Percentiles rank a stretch among this genome's conserved stretches.
These are phyloP conservation scores for Uloborus plumipes DNA, from an alignment of 2,888 invertebrate species.

Conservation along the genomic window DNA sequence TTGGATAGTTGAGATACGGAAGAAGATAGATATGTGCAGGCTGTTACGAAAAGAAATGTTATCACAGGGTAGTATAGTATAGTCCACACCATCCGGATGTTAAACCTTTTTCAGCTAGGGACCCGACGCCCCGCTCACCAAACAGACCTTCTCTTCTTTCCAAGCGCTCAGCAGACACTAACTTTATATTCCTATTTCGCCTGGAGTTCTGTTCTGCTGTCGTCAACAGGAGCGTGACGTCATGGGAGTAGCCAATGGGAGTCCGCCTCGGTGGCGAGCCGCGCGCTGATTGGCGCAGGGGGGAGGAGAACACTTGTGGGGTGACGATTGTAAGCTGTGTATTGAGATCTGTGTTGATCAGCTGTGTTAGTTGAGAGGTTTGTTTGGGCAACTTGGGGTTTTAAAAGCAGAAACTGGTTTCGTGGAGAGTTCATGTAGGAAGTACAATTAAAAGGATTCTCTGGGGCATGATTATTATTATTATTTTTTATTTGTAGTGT, in stretches of 20 bases:
- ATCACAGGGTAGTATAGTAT: slow-evolving; percentile 36
- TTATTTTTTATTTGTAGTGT: too few species aligned
- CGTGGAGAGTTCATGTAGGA: neutral
- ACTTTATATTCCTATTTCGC: slow-evolving; percentile 46
- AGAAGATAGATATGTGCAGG: neutral
- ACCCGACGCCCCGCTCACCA: slow-evolving; percentile 31
- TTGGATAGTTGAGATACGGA: slow-evolving; percentile 8
- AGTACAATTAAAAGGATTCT: too few species aligned
- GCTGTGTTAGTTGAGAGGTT: slow-evolving; percentile 50
- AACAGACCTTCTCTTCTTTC: slow-evolving; percentile 5
- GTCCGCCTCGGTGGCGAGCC: slow-evolving; percentile 2
- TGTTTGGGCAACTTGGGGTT: slow-evolving; percentile 19
- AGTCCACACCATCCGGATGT: slow-evolving; percentile 55
- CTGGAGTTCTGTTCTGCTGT: slow-evolving; percentile 37
- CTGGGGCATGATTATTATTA: too few species aligned
- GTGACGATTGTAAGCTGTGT: slow-evolving; percentile 13
- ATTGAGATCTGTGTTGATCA: slow-evolving; percentile 40
- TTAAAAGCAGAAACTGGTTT: slow-evolving; percentile 40
- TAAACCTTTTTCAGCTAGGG: slow-evolving; percentile 56
- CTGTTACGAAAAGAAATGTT: slow-evolving; percentile 20
- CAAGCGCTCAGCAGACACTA: slow-evolving; percentile 32
- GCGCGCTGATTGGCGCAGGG: slow-evolving; percentile 21
- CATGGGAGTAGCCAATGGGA: slow-evolving; percentile 41
- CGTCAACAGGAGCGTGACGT: slow-evolving; percentile 59
- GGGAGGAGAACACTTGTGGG: slow-evolving; percentile 1